Base-by-base conservation (phyloP, 2,888 invertebrate genomes). In the Antitype chi region DNA sequence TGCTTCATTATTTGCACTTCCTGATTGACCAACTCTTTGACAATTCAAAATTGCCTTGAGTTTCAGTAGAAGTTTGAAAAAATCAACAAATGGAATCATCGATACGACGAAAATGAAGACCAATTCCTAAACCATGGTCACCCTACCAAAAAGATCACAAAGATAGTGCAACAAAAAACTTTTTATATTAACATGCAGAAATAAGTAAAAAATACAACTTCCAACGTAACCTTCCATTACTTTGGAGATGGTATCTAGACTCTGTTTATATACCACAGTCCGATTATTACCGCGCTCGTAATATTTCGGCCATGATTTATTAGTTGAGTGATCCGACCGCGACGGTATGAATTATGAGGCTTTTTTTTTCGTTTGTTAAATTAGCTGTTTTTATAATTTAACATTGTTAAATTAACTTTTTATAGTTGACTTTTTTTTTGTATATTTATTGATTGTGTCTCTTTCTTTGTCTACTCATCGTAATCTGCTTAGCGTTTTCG, bases 121-220 rank as follows among this genome's bases (percentile, higher is more conserved):
- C 0, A 1, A 23, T 8, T 6, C 5, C n/a, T 28, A 52, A 32
- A 15, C 11, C 66, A 82, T 81, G 76, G 84, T 49, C 83, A 85
- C 80, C 71, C 57, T 52, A 81, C 63, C 1, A 53, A n/a, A 70
- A 80, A 84, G 84, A 89, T 90, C 87, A 83, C 64, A 71, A 52
- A 78, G 89, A 89, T 89, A 88, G 78, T 74, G 75, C 20, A 25
- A 81, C 80, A 80, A 86, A 85, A 81, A 88, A 59, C 72, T 70
- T 70, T 71, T 63, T 57, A 78, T 80, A 85, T 84, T 75, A 67
- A 52, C 79, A 67, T 84, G 72, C 82, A 86, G 72, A 86, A 85
- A 81, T 79, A 76, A 80, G 74, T 71, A 68, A 80, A 85, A 85
- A 82, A 82, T 76, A 75, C 66, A 57, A 57, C 25, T 23, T 55